Evolutionary conservation across 1,140 invertebrate species (phyloP).

Genomic region (Cotesia chilonis): DNA sequence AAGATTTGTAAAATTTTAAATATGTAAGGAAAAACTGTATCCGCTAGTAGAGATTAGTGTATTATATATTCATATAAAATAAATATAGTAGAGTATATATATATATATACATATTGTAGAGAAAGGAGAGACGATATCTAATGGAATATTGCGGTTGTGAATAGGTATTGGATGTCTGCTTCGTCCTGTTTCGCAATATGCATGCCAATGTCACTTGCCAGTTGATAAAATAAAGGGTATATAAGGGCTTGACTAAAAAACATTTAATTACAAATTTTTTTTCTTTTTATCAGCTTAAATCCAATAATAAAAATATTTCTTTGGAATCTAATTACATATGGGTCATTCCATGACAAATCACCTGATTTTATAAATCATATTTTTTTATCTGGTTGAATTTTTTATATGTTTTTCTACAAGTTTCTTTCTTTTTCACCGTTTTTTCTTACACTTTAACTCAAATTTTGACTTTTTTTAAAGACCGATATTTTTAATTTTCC

Average conservation of each 20-base stretch:
- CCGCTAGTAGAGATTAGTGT: neutral
- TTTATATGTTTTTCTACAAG: neutral
- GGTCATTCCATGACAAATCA: conserved; percentile 1
- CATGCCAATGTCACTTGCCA: conserved; percentile 42
- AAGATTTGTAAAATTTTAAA: conserved; percentile 36
- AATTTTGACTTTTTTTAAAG: no score
- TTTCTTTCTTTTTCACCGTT: no score
- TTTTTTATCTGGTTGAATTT: conserved; percentile 1
- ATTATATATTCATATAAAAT: no score
- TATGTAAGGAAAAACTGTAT: conserved; percentile 28
- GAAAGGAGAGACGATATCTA: conserved; percentile 29
- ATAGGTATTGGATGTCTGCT: conserved; percentile 42
- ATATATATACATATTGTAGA: neutral
- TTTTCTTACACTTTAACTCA: no score
- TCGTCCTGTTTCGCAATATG: conserved; percentile 42
- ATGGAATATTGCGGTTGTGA: conserved; percentile 45
- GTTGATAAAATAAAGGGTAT: conserved; percentile 9
- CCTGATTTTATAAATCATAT: conserved; percentile 11
- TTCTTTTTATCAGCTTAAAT: no score
- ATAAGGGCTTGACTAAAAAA: neutral
- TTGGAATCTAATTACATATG: neutral
- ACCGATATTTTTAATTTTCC: no score
- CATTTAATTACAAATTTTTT: no score
- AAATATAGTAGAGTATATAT: neutral
- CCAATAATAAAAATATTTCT: no score